Evolutionary conservation across 2,888 invertebrate species (phyloP).

Genomic region (Hyppa rectilinea): DNA sequence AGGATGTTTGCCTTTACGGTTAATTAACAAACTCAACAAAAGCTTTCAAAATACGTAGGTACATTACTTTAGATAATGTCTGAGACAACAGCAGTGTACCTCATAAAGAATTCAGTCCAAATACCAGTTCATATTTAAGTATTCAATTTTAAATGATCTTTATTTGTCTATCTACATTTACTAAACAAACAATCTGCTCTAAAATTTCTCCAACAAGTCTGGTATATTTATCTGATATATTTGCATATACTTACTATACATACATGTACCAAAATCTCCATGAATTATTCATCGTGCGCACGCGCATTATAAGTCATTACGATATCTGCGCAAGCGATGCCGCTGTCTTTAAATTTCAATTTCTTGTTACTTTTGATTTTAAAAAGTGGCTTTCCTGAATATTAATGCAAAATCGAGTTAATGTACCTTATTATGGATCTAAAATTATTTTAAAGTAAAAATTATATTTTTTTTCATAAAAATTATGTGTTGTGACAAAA

Average conservation of each 20-base stretch:
- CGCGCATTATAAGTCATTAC: constrained; percentile 74
- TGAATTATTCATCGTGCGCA: constrained; percentile 74
- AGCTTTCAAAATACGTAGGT: constrained; percentile 31
- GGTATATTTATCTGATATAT: constrained; percentile 59
- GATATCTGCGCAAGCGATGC: constrained; percentile 65
- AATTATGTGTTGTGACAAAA: constrained; percentile 23
- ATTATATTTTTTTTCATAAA: constrained; percentile 14
- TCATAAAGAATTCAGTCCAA: constrained; percentile 52
- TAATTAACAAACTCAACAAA: constrained; percentile 53
- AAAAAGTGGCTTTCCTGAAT: constrained; percentile 57
- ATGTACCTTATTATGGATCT: constrained; percentile 58
- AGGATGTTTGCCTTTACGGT: constrained; percentile 49
- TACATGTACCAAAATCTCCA: constrained; percentile 67
- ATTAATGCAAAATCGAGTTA: constrained; percentile 64
- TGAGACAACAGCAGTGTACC: constrained; percentile 31
- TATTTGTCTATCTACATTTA: constrained; percentile 54
- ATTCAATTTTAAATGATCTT: constrained; percentile 53
- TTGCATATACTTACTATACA: constrained; percentile 57
- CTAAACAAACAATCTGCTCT: constrained; percentile 54
- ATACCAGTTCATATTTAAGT: constrained; percentile 48
- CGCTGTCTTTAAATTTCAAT: constrained; percentile 73
- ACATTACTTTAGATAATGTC: constrained; percentile 36
- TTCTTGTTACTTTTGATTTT: constrained; percentile 67
- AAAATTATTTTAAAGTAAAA: constrained; percentile 53
- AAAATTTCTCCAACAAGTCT: constrained; percentile 58